These are phyloP conservation scores for Ornithorhynchus anatinus DNA, from an alignment of 2,113 vertebrate genomes.

Conservation along the genomic window DNA sequence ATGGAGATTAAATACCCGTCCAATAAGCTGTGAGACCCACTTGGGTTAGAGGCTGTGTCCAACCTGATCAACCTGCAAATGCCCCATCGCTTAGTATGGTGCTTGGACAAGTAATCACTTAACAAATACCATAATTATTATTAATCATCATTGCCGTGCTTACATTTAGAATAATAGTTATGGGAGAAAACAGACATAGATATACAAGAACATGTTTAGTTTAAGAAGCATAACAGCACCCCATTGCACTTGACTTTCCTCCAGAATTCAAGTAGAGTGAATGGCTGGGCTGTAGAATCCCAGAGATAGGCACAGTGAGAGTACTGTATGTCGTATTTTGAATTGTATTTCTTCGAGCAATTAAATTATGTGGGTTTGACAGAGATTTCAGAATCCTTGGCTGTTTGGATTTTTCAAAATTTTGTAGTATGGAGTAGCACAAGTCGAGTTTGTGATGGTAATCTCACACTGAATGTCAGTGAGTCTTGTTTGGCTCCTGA, in stretches of 20 bases:
- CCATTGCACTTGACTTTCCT: conserved; percentile 4
- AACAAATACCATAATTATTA: too few species aligned
- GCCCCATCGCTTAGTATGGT: too few species aligned
- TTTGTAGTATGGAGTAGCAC: background rate
- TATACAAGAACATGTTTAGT: background rate
- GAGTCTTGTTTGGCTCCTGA: conserved; percentile 13
- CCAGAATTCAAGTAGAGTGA: conserved; percentile 1
- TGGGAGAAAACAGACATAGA: background rate
- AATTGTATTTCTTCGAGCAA: too few species aligned
- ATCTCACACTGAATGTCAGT: conserved; percentile 8
- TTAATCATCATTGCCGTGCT: too few species aligned
- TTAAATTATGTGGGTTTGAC: too few species aligned
- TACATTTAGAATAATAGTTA: background rate
- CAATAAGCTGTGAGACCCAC: too few species aligned
- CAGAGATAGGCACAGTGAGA: background rate
- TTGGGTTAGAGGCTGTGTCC: too few species aligned
- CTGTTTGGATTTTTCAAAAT: background rate
- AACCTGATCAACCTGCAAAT: too few species aligned
- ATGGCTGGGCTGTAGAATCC: background rate
- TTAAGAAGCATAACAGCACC: background rate
- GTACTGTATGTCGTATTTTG: too few species aligned
- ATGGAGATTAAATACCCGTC: too few species aligned
- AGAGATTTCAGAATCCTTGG: too few species aligned
- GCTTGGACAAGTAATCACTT: too few species aligned
- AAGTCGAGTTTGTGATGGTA: conserved; percentile 10